Evolutionary conservation across 1,140 invertebrate species (phyloP).

Genomic region (Heterodera carotae): DNA sequence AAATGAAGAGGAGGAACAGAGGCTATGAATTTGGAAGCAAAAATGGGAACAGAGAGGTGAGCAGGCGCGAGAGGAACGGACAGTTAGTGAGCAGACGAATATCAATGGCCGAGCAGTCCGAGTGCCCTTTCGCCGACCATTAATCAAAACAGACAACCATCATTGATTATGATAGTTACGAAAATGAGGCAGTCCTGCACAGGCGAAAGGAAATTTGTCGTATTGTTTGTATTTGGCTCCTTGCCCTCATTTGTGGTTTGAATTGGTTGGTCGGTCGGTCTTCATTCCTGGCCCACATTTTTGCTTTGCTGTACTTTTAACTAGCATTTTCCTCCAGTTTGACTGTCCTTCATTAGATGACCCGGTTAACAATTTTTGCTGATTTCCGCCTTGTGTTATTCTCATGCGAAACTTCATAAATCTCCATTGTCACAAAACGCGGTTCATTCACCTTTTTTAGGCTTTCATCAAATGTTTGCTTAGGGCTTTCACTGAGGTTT

Average conservation of each 20-base stretch:
- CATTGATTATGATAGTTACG: no score
- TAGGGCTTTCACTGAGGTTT: background rate
- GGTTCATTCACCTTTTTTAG: background rate
- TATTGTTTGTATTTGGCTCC: no score
- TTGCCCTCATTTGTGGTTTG: no score
- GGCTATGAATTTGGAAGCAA: background rate
- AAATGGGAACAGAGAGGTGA: background rate
- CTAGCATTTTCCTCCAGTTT: background rate
- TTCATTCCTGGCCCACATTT: no score
- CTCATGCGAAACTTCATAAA: background rate
- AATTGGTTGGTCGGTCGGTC: no score
- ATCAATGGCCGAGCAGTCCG: no score
- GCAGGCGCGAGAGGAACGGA: background rate
- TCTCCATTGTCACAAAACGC: background rate
- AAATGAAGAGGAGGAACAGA: background rate
- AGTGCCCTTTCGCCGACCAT: no score
- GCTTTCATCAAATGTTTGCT: background rate
- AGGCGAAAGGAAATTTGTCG: no score
- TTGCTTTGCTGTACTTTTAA: no score
- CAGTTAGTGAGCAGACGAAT: background rate
- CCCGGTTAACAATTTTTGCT: background rate
- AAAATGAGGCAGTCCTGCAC: no score
- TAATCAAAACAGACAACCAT: no score
- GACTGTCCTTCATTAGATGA: background rate
- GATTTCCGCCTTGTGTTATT: background rate